Conservation (phyloP, 2,888 invertebrate genomes). For the Cryptocephalus primarius region DNA sequence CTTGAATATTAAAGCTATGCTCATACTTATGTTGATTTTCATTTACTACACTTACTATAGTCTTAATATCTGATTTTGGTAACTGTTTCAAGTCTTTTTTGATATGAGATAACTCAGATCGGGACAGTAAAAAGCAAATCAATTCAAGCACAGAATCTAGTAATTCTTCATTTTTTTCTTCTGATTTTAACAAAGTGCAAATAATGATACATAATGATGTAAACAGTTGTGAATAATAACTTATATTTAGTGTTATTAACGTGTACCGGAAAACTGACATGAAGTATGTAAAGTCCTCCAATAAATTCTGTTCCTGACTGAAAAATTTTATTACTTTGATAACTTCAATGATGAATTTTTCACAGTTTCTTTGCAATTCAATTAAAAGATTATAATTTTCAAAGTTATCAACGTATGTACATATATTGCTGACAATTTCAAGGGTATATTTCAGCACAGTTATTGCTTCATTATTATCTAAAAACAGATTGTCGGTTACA, state of each 20-base stretch:
- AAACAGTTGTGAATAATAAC: constrained; percentile 18
- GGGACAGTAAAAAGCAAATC: constrained; percentile 21
- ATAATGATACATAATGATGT: constrained; percentile 18
- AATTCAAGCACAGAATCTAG: constrained; percentile 20
- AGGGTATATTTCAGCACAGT: constrained; percentile 18
- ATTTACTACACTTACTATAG: constrained; percentile 12
- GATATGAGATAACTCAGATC: constrained; percentile 12
- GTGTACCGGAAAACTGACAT: constrained; percentile 22
- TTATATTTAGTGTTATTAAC: constrained; percentile 16
- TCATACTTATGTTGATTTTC: constrained; percentile 13
- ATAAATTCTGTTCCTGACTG: constrained; percentile 19
- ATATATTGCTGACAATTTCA: constrained; percentile 24
- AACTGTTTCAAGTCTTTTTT: constrained; percentile 15
- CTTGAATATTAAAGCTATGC: constrained; percentile 7
- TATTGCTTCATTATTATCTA: constrained; percentile 19
- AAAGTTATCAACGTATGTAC: constrained; percentile 17
- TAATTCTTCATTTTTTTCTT: constrained; percentile 16
- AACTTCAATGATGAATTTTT: constrained; percentile 15
- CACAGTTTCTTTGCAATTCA: constrained; percentile 11
- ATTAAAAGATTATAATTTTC: constrained; percentile 9
- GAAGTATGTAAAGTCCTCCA: constrained; percentile 22
- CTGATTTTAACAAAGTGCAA: constrained; percentile 12
- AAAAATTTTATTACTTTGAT: constrained; percentile 19
- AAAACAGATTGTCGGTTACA: constrained; percentile 12
- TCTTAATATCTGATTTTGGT: constrained; percentile 11